Evolutionary conservation across 2,797 vertebrate genomes (phyloP), one percentile per base, ranked within the genome.

Genomic region (Intellagama lesueurii): DNA sequence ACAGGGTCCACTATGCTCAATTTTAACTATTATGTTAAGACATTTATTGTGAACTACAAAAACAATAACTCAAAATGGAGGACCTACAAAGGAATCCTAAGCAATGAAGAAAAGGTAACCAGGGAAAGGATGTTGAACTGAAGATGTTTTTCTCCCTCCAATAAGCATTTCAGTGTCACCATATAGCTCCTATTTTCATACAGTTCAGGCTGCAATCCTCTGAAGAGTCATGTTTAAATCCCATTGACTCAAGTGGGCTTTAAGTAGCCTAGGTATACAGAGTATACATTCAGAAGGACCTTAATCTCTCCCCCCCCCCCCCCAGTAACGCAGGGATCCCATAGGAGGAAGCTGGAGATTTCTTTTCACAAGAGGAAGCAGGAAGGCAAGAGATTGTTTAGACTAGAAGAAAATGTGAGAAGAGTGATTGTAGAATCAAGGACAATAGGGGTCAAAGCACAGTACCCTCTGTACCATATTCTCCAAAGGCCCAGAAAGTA

Each of bases 41-140:
- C 96, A 35, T 98, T 97, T 95, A 96, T 96, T 90, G 95, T 98
- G 91, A 95, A 95, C 90, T 97, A 97, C 93, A 97, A 93, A 96
- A 97, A 96, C 91, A 97, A 97, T 92, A 97, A 96, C 90, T 97
- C 96, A 0, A 97, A 97, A 92, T 98, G 98, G 98, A 97, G 93
- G 91, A 95, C 94, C 19, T 98, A 98, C 93, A 97, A 96, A 85
- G 97, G 96, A 92, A 95, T 96, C 81, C 93, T 97, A 70, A 96
- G 94, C 93, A 96, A 96, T 4, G 96, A 97, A 89, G 96, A 97
- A 90, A 97, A 96, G 97, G 98, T 98, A 94, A 97, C 95, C 85
- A 75, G 85, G 88, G 81, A 49, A 32, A 11, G 66, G 35, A 86
- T 26, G 68, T 0, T 4, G 17, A 22, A 16, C 64, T 66, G 60